These are phyloP conservation scores for Lepidurus apus DNA, from an alignment of 1,140 invertebrate species.

Conservation along the genomic window DNA sequence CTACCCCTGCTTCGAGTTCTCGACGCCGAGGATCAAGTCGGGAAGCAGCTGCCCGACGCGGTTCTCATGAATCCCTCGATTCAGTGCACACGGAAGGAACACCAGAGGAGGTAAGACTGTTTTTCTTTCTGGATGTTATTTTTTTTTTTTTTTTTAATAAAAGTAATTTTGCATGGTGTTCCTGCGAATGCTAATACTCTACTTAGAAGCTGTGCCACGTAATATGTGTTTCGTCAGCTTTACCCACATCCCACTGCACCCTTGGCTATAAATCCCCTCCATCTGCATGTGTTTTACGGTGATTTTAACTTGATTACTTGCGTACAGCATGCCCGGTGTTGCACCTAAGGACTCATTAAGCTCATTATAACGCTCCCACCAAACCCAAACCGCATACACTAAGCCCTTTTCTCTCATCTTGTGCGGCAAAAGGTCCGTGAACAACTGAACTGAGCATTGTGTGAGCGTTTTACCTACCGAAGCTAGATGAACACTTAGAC, in stretches of 20 bases:
- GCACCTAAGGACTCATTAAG: no score
- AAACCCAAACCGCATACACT: no score
- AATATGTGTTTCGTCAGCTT: no score
- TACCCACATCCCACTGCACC: no score
- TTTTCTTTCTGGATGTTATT: constrained; percentile 7
- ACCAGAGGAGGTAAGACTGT: constrained; percentile 54
- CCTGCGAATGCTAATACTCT: background rate
- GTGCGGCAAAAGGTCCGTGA: no score
- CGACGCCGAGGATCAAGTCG: background rate
- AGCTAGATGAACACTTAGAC: no score
- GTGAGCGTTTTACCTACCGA: no score
- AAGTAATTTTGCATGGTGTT: background rate
- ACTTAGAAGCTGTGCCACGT: no score
- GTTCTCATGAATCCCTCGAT: constrained; percentile 58
- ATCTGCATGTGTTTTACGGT: background rate
- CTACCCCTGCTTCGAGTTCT: constrained; percentile 3
- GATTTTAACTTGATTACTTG: background rate
- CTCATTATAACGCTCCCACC: no score
- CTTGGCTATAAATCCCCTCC: background rate
- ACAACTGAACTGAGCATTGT: no score
- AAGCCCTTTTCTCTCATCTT: no score
- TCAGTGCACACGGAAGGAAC: constrained; percentile 54
- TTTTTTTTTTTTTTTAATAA: background rate
- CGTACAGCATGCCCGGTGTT: no score
- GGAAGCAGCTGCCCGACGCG: constrained; percentile 43